Evolutionary conservation across 2,113 vertebrate species (phyloP).

Genomic region (Alectura lathami): DNA sequence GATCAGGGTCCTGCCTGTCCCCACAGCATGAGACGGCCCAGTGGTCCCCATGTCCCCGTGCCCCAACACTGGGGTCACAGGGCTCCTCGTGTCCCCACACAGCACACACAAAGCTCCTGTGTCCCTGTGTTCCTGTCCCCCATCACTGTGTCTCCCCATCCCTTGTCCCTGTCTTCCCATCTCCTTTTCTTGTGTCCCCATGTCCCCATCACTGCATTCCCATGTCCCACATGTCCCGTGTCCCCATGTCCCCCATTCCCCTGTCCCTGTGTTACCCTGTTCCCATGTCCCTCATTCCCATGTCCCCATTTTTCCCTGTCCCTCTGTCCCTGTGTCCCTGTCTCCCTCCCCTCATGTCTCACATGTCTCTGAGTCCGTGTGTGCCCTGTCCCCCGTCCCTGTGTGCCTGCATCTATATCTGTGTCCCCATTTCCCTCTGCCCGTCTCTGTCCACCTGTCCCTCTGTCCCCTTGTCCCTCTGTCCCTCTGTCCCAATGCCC

Average conservation of each 20-base stretch:
- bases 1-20: not conserved
- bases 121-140: no score
- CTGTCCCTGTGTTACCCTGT: no score
- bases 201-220: not conserved
- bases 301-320: no score
- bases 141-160: no score
- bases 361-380: no score
- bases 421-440: rapidly evolving
- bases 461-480: not conserved
- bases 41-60: no score
- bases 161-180: no score
- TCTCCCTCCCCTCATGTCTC: no score
- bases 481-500: not conserved
- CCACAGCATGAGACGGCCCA: not conserved
- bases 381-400: rapidly evolving
- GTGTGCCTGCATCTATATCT: no score
- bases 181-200: not conserved
- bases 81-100: not conserved
- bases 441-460: not conserved
- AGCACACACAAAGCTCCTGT: no score
- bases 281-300: not conserved
- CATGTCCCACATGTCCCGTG: not conserved
- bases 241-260: not conserved
- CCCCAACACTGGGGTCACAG: no score
- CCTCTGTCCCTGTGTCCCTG: rapidly evolving